These are phyloP conservation scores for Drosophila paranaensis DNA, from an alignment of 2,888 invertebrate species.

Conservation along the genomic window DNA sequence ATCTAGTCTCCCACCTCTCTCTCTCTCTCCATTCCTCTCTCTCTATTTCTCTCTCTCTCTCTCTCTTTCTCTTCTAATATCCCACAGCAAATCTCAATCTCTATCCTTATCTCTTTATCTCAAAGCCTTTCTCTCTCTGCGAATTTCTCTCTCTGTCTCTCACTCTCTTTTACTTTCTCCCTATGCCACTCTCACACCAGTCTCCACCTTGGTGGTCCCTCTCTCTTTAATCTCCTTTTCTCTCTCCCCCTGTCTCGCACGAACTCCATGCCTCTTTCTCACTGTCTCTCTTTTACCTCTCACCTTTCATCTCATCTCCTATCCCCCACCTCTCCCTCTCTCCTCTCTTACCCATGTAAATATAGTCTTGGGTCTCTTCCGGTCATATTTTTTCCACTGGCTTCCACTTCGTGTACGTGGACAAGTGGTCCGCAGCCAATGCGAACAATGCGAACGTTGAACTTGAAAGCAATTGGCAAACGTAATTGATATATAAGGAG, in stretches of 20 bases:
- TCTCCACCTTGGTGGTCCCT: neutral
- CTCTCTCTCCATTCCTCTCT: neutral
- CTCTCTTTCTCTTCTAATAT: neutral
- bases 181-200: neutral
- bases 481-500: slow-evolving; percentile 35
- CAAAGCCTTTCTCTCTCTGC: no score
- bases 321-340: slow-evolving; percentile 4
- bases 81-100: no score
- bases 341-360: neutral
- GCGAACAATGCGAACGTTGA: slow-evolving; percentile 29
- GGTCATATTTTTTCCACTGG: neutral
- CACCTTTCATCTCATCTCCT: no score
- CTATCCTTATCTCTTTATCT: neutral
- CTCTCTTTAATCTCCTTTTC: neutral
- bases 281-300: no score
- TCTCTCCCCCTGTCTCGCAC: slow-evolving; percentile 2
- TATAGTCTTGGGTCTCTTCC: neutral
- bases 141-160: neutral
- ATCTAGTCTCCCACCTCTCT: neutral
- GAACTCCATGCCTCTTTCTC: neutral
- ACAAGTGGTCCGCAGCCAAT: slow-evolving; percentile 60
- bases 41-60: neutral
- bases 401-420: slow-evolving; percentile 46
- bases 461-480: slow-evolving; percentile 47
- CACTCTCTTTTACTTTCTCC: no score